A percentile compares a stretch with the other conserved stretches of the same genome.
Evolutionary conservation across 2,888 invertebrate species (phyloP).

Genomic region (Gymnoscelis rufifasciata): DNA sequence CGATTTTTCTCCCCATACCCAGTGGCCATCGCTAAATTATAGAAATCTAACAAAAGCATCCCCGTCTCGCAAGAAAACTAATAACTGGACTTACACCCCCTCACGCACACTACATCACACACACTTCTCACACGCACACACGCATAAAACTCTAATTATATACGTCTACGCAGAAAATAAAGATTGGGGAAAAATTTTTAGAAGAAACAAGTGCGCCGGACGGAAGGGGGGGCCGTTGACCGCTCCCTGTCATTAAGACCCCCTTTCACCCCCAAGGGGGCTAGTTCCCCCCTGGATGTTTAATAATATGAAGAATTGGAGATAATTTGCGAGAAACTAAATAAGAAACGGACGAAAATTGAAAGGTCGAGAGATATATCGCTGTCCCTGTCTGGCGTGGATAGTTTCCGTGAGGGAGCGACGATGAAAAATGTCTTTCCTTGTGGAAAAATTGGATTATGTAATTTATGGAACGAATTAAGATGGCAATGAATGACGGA

Average conservation of each 20-base stretch:
- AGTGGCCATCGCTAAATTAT: constrained; percentile 73
- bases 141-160: constrained; percentile 68
- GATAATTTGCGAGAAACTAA: constrained; percentile 80
- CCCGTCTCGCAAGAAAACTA: constrained; percentile 75
- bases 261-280: constrained; percentile 46
- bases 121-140: constrained; percentile 31
- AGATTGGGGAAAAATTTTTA: constrained; percentile 79
- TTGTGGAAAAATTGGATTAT: constrained; percentile 25
- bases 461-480: constrained; percentile 23
- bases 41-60: constrained; percentile 78
- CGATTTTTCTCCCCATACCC: constrained; percentile 51
- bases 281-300: constrained; percentile 74
- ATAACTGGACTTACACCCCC: constrained; percentile 71
- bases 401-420: constrained; percentile 24
- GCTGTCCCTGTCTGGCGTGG: constrained; percentile 35
- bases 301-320: constrained; percentile 80
- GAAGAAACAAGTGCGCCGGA: constrained; percentile 75
- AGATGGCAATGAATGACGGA: constrained; percentile 1
- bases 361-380: constrained; percentile 59
- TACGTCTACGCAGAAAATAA: constrained; percentile 77
- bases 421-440: constrained; percentile 23
- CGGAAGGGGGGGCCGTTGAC: constrained; percentile 66
- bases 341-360: constrained; percentile 78
- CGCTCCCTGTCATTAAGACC: constrained; percentile 73
- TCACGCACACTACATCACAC: constrained; percentile 37